Percentiles rank a stretch among this genome's conserved stretches.
These are phyloP conservation scores for Scomber japonicus DNA, from an alignment of 2,113 vertebrate genomes.

Conservation along the genomic window DNA sequence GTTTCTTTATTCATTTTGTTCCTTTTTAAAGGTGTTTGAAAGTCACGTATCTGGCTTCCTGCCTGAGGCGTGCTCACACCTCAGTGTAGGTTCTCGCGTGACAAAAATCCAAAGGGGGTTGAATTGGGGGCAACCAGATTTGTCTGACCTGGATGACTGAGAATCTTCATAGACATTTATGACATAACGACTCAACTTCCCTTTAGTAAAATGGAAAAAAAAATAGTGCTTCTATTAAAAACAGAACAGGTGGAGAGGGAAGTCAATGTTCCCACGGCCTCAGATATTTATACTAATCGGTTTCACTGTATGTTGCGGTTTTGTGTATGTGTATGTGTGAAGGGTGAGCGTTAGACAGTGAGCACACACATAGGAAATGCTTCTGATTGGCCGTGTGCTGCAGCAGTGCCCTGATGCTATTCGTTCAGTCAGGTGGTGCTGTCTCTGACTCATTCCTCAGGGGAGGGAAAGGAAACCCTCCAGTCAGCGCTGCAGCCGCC, in stretches of 20 bases:
- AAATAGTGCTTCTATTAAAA: neutral
- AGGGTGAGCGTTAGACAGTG: neutral
- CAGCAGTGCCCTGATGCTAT: slow-evolving; percentile 1
- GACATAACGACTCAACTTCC: neutral
- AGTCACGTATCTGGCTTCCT: neutral
- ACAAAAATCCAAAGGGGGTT: too few relatives aligned
- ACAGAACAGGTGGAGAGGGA: slow-evolving; percentile 25
- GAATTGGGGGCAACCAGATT: too few relatives aligned
- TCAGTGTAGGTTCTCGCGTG: neutral
- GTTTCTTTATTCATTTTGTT: too few relatives aligned
- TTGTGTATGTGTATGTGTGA: neutral
- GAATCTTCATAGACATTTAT: too few relatives aligned
- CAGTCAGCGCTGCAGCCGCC: slow-evolving; percentile 19
- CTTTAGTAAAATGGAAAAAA: neutral
- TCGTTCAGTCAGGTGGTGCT: slow-evolving; percentile 20
- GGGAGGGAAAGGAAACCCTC: slow-evolving; percentile 56
- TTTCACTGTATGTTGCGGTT: neutral
- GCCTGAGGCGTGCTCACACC: neutral
- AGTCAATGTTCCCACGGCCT: slow-evolving; percentile 31
- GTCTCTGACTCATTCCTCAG: slow-evolving; percentile 62
- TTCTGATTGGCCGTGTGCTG: slow-evolving; percentile 49
- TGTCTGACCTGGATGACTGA: too few relatives aligned
- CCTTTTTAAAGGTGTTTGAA: neutral
- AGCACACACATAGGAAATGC: slow-evolving; percentile 40
- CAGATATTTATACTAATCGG: slow-evolving; percentile 26